phyloP scores from a whole-genome alignment of 2,113 vertebrate genomes.

The Grammomys surdaster region DNA sequence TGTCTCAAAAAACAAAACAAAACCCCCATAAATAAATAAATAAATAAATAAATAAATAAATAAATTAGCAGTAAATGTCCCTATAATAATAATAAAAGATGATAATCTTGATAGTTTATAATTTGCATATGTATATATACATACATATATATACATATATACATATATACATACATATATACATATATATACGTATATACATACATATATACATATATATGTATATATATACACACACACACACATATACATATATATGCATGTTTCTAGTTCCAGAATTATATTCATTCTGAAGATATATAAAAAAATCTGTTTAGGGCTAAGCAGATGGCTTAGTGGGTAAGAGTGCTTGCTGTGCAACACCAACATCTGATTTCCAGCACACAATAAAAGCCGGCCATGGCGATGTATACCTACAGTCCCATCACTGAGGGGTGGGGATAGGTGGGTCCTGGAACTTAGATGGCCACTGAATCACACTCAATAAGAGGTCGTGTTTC shows the following conservation, averaged over 20 bases:
- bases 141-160: background rate
- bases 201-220: too few relatives aligned
- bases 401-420: background rate
- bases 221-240: too few relatives aligned
- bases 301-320: background rate
- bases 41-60: background rate
- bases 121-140: background rate
- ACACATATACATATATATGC: background rate
- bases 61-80: background rate
- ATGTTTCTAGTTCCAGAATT: constrained; percentile 32
- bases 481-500: background rate
- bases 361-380: background rate
- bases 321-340: background rate
- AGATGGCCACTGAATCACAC: too few relatives aligned
- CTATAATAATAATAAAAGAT: background rate
- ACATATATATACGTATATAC: too few relatives aligned
- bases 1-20: background rate
- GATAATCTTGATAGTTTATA: too few relatives aligned
- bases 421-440: background rate
- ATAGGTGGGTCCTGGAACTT: background rate
- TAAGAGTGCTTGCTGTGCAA: background rate
- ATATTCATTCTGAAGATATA: background rate
- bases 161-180: background rate
- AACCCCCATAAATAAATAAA: background rate
- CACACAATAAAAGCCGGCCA: background rate